Evolutionary conservation across 2,797 vertebrate genomes (phyloP), one percentile per base, ranked within the genome.

Genomic region (Phaenicophaeus curvirostris): DNA sequence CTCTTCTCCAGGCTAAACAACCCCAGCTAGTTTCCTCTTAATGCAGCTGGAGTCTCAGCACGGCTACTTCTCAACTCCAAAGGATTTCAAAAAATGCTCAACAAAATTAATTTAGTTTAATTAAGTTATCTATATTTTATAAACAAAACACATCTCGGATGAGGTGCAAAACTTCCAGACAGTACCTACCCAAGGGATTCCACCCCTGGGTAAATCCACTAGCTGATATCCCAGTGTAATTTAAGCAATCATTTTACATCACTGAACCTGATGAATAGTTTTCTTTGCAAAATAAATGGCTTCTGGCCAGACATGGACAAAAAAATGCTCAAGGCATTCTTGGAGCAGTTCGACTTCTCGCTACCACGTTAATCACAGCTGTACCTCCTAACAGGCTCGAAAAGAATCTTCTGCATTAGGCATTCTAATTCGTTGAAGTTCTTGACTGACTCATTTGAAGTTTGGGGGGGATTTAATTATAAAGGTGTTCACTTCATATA

Each of bases 81-180:
- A 78, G 76, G 91, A 95, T 93, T 96, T 96, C 1, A 92, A 96
- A 94, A 86, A 68, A 73, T 92, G 93, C 79, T 79, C 89, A 91
- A 96, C 93, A 97, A 96, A 97, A 96, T 92, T 96, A 95, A 97
- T 96, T 95, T 83, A 54, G 83, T 97, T 98, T 97, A 96, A 97
- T 97, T 97, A 97, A 97, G 68, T 73, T 97, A 97, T 86, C 92
- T 84, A 85, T 83, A 95, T 97, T 98, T 97, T 95, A 96, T 71
- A 95, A 92, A 87, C 78, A 95, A 97, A 97, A 93, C 85, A 96
- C 95, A 95, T 95, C 82, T 82, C 89, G 92, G 87, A 92, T 74
- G 87, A 87, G 57, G 90, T 54, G 79, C 83, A 93, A 93, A 95
- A 93, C 69, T 93, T 96, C 93, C 30, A 97, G 92, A 95, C 94